Conservation (phyloP, 1,140 invertebrate species). For the Camponotus pennsylvanicus region DNA sequence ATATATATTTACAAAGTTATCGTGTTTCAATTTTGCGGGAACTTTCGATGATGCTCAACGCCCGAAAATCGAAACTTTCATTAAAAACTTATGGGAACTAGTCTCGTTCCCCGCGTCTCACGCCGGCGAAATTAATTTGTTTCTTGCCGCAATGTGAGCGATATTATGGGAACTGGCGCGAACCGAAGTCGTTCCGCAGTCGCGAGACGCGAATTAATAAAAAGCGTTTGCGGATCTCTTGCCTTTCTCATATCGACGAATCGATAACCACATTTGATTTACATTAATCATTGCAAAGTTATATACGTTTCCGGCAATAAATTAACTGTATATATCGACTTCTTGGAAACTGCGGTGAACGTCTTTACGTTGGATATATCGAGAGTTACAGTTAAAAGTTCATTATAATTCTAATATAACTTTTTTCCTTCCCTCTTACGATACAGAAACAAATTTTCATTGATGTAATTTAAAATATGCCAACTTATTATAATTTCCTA, state of each 20-base stretch:
- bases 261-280: conserved; percentile 51
- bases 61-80: conserved; percentile 58
- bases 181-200: conserved; percentile 20
- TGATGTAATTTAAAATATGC: conserved; percentile 43
- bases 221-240: conserved; percentile 26
- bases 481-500: conserved; percentile 18
- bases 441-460: neutral
- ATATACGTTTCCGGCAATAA: conserved; percentile 36
- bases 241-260: conserved; percentile 47
- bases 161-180: conserved; percentile 39
- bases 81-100: conserved; percentile 53
- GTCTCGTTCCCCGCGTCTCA: neutral
- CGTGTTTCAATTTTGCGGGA: conserved; percentile 20
- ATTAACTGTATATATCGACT: conserved; percentile 25
- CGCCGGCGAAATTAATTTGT: conserved; percentile 56
- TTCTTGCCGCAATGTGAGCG: conserved; percentile 59
- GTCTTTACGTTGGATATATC: conserved; percentile 9
- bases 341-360: neutral
- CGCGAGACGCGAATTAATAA: conserved; percentile 55
- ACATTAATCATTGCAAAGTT: conserved; percentile 45
- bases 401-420: conserved; percentile 31
- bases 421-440: neutral
- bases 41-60: conserved; percentile 43
- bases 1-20: neutral
- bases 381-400: neutral